Percentiles rank a stretch among this genome's conserved stretches.
These are phyloP conservation scores for Lateolabrax maculatus DNA, from an alignment of 2,797 vertebrate species.

Conservation along the genomic window DNA sequence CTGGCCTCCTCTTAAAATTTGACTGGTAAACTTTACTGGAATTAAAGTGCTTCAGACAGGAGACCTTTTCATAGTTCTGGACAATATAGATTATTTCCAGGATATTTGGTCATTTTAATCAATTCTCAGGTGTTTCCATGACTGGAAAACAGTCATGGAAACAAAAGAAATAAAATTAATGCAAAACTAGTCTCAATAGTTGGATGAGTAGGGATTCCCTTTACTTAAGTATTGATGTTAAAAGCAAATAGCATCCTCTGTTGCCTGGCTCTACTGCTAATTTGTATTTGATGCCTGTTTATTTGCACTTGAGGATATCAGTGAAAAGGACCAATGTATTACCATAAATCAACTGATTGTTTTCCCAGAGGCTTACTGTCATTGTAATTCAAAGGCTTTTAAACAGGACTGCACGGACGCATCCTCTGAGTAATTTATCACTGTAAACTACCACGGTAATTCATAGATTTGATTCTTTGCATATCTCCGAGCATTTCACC, in stretches of 20 bases:
- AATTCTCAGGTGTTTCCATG: too few relatives aligned
- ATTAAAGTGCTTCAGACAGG: too few relatives aligned
- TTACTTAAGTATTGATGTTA: constrained; percentile 57
- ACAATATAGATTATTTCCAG: too few relatives aligned
- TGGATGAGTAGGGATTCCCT: background rate
- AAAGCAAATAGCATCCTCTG: constrained; percentile 12
- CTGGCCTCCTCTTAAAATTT: too few relatives aligned
- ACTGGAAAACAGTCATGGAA: too few relatives aligned
- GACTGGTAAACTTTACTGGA: too few relatives aligned
- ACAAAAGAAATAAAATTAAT: constrained; percentile 6
- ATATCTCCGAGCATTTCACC: constrained; percentile 13
- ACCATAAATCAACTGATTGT: constrained; percentile 3
- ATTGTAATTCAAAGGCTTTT: constrained; percentile 6
- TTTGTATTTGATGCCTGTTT: background rate
- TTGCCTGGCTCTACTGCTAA: background rate
- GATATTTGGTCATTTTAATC: too few relatives aligned
- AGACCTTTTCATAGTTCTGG: too few relatives aligned
- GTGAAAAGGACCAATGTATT: background rate
- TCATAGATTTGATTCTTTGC: constrained; percentile 18
- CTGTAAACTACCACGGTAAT: background rate
- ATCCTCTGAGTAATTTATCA: constrained; percentile 16
- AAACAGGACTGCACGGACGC: background rate
- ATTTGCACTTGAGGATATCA: constrained; percentile 3
- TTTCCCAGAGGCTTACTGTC: background rate
- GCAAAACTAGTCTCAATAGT: background rate